phyloP scores from a whole-genome alignment of 2,888 invertebrate genomes.

The Trachelus tabidus region DNA sequence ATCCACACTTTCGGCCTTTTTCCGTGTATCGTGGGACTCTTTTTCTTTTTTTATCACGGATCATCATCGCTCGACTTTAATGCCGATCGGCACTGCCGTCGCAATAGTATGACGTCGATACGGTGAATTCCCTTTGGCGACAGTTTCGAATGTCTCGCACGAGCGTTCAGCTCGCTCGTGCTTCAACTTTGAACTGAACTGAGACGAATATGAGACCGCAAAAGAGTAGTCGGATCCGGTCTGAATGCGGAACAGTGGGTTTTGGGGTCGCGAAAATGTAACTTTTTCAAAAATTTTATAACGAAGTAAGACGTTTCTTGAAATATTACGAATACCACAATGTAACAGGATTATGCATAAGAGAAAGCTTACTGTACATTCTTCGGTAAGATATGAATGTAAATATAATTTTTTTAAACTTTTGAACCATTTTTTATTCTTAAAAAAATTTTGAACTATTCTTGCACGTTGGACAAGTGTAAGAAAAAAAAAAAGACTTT shows the following conservation, averaged over 20 bases:
- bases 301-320: too few relatives aligned
- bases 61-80: background rate
- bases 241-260: slow-evolving; percentile 5
- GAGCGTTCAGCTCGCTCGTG: slow-evolving; percentile 6
- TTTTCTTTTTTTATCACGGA: background rate
- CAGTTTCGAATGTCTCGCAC: background rate
- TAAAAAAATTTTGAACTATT: too few relatives aligned
- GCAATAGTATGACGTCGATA: background rate
- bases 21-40: background rate
- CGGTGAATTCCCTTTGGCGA: too few relatives aligned
- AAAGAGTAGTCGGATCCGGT: background rate
- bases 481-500: too few relatives aligned
- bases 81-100: background rate
- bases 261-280: background rate
- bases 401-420: too few relatives aligned
- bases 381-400: too few relatives aligned
- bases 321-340: too few relatives aligned
- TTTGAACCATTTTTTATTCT: too few relatives aligned
- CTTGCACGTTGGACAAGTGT: too few relatives aligned
- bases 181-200: slow-evolving; percentile 3
- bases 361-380: too few relatives aligned
- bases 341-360: too few relatives aligned
- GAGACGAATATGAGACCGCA: background rate
- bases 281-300: too few relatives aligned
- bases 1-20: background rate